Evolutionary conservation across 2,888 invertebrate genomes (phyloP).

Genomic region (Drosophila mayaguana): DNA sequence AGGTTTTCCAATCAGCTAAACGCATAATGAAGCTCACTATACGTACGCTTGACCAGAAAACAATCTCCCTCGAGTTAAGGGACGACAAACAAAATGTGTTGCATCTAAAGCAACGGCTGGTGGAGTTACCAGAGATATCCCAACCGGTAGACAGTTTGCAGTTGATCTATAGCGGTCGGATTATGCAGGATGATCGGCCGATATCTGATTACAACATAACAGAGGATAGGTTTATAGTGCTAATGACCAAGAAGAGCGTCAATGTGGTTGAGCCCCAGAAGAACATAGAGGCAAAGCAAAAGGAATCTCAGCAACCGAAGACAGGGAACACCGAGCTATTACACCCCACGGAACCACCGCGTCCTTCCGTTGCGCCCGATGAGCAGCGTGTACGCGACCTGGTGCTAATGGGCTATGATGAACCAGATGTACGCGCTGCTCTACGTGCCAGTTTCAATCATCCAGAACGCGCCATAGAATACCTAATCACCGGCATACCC

Average conservation of each 20-base stretch:
- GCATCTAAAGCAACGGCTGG: constrained; percentile 90
- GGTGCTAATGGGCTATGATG: constrained; percentile 93
- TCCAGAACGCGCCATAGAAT: constrained; percentile 98
- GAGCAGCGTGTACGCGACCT: constrained; percentile 69
- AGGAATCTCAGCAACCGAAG: not conserved
- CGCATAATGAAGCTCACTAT: constrained; percentile 89
- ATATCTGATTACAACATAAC: constrained; percentile 95
- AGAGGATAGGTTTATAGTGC: constrained; percentile 97
- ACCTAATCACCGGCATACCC: constrained; percentile 95
- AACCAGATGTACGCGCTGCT: constrained; percentile 93
- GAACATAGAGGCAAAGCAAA: not conserved
- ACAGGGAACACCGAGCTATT: not conserved
- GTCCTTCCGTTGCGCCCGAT: constrained; percentile 50
- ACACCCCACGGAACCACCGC: not conserved
- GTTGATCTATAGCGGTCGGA: constrained; percentile 97
- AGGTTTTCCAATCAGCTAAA: not conserved
- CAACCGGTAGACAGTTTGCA: constrained; percentile 93
- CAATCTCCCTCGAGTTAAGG: constrained; percentile 93
- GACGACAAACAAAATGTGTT: constrained; percentile 93
- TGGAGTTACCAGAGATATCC: constrained; percentile 57
- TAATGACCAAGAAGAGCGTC: constrained; percentile 89
- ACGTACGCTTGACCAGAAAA: constrained; percentile 96
- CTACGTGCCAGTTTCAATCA: constrained; percentile 98
- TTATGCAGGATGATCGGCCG: constrained; percentile 93
- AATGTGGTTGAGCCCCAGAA: not conserved